Evolutionary conservation across 2,113 vertebrate genomes (phyloP).

Genomic region (Candoia aspera): DNA sequence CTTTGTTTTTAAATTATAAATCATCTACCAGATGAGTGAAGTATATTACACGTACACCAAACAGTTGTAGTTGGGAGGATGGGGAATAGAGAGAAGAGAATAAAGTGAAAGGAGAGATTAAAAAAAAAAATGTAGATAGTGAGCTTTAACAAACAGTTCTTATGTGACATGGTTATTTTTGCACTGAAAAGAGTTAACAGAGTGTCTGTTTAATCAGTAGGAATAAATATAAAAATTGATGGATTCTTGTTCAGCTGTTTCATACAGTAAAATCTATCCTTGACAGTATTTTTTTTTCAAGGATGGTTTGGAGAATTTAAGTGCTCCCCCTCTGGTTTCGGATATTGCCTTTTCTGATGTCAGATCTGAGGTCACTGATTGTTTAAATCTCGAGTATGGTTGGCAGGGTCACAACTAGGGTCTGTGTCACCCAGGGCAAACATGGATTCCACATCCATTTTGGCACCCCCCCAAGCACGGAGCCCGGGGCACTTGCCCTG

Average conservation of each 20-base stretch:
- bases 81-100: too few species aligned
- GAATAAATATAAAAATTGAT: not conserved
- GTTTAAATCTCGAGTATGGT: not conserved
- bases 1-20: not conserved
- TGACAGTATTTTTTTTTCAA: not conserved
- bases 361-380: not conserved
- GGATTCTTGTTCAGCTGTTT: not conserved
- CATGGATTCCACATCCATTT: too few species aligned
- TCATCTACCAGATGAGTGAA: not conserved
- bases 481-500: too few species aligned
- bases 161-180: not conserved
- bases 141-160: not conserved
- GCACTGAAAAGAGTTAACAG: not conserved
- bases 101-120: too few species aligned
- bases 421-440: too few species aligned
- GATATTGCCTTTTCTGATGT: not conserved
- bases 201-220: not conserved
- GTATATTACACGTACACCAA: not conserved
- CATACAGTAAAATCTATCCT: not conserved
- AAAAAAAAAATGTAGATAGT: not conserved
- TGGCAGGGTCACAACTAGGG: too few species aligned
- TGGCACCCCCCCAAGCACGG: too few species aligned
- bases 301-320: not conserved
- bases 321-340: too few species aligned
- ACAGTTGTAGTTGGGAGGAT: not conserved